Evolutionary conservation across 1,140 invertebrate genomes (phyloP).

Genomic region (Gryon sp.): DNA sequence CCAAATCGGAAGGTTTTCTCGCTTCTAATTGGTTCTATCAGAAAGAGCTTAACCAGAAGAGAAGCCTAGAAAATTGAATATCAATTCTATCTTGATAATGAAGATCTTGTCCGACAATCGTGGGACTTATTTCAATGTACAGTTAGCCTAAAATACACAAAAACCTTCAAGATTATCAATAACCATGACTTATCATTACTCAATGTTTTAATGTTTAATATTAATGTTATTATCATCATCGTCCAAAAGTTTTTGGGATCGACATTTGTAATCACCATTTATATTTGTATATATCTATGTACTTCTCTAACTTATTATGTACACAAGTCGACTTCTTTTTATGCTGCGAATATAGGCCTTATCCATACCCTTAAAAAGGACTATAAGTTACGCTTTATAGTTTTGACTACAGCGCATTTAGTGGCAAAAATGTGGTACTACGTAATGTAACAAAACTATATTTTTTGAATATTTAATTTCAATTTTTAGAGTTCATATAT

Average conservation of each 20-base stretch:
- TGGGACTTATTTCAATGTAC: slow-evolving; percentile 25
- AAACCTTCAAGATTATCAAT: slow-evolving; percentile 28
- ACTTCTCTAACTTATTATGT: slow-evolving; percentile 40
- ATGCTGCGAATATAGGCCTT: no score
- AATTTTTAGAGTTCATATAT: no score
- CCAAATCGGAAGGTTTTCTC: slow-evolving; percentile 6
- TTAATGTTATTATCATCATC: slow-evolving; percentile 24
- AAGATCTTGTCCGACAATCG: slow-evolving; percentile 13
- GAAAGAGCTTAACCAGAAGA: slow-evolving; percentile 13
- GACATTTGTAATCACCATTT: slow-evolving; percentile 7
- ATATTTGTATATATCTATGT: slow-evolving; percentile 1
- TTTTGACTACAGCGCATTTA: no score
- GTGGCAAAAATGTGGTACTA: no score
- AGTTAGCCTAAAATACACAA: slow-evolving; percentile 22
- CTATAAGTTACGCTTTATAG: no score
- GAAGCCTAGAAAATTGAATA: slow-evolving; percentile 53
- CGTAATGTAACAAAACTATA: no score
- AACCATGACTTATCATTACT: slow-evolving; percentile 19
- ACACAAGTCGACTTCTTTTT: slow-evolving; percentile 41
- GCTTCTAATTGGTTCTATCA: no score
- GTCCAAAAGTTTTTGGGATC: slow-evolving; percentile 4
- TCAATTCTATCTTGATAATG: slow-evolving; percentile 27
- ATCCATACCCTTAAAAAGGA: no score
- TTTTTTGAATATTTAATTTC: no score
- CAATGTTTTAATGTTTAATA: slow-evolving; percentile 8